These are phyloP conservation scores for Tipula unca DNA, from an alignment of 2,888 invertebrate genomes.

Conservation along the genomic window DNA sequence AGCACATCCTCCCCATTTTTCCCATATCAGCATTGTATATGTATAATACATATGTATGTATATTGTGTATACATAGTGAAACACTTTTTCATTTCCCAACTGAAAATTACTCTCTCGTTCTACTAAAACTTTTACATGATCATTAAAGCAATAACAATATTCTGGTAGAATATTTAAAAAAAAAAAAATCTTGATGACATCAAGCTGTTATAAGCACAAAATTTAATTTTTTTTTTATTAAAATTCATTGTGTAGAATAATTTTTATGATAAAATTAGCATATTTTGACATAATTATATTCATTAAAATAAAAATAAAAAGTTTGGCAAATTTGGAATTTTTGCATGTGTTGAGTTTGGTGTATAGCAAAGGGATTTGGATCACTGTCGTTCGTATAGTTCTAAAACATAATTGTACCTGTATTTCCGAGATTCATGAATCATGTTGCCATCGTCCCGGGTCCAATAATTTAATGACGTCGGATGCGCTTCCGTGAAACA, in stretches of 20 bases:
- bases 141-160: slow-evolving; percentile 14
- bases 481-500: slow-evolving; percentile 89
- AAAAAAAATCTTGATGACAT: neutral
- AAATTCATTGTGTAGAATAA: slow-evolving; percentile 14
- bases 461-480: slow-evolving; percentile 85
- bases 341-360: neutral
- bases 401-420: slow-evolving; percentile 41
- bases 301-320: neutral
- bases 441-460: slow-evolving; percentile 79
- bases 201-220: slow-evolving; percentile 14
- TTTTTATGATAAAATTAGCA: slow-evolving; percentile 14
- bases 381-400: no score
- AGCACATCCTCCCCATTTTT: neutral
- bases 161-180: neutral
- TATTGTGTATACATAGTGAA: neutral
- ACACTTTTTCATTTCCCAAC: neutral
- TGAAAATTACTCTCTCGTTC: neutral
- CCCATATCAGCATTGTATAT: neutral
- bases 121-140: neutral
- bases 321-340: neutral
- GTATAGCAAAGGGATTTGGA: neutral
- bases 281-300: neutral
- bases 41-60: neutral
- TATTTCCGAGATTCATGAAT: slow-evolving; percentile 79
- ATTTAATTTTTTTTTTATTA: slow-evolving; percentile 9